Evolutionary conservation across 2,888 invertebrate species (phyloP), one percentile per base, ranked within the genome.

Genomic region (Baronia brevicornis): DNA sequence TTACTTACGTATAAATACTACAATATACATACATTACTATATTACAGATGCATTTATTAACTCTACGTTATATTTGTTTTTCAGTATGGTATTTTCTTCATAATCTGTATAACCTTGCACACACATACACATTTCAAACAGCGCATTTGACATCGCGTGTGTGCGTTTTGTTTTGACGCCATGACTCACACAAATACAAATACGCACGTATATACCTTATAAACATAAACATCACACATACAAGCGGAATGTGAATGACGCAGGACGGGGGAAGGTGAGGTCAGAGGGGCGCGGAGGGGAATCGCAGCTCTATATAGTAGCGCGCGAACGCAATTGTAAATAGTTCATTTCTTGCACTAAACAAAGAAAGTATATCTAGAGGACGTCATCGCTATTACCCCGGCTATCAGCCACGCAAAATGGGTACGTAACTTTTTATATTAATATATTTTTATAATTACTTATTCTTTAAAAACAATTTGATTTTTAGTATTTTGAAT

Each of bases 281-380:
- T 43, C 21, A 44, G 39, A 43, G 43, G 46, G 44, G 32, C 48
- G 46, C 39, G 40, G 47, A 54, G 55, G 39, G 46, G 51, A 61
- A 48, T 51, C 45, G 42, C 51, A 43, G 55, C 65, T 70, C 72
- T 80, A 82, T 77, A 84, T 79, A 52, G n/a, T 60, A 41, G 49
- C 66, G 70, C 62, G 57, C 61, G 48, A 37, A 62, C 66, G 53
- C 65, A 51, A 38, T 40, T 17, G 28, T 41, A 63, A 66, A 66
- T 79, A 84, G 82, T 82, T 77, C 61, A 48, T 44, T 58, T 75
- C 58, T 43, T 58, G 64, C 69, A 58, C 70, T 70, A 75, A 73
- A 72, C 70, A 73, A 65, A 70, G 43, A 52, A 54, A 53, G 51
- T 60, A 41, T 54, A 60, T 53, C 55, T 36, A 60, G 60, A 59